Evolutionary conservation across 1,140 invertebrate genomes (phyloP), one percentile per base, ranked within the genome.

Genomic region (Nebria ingens): DNA sequence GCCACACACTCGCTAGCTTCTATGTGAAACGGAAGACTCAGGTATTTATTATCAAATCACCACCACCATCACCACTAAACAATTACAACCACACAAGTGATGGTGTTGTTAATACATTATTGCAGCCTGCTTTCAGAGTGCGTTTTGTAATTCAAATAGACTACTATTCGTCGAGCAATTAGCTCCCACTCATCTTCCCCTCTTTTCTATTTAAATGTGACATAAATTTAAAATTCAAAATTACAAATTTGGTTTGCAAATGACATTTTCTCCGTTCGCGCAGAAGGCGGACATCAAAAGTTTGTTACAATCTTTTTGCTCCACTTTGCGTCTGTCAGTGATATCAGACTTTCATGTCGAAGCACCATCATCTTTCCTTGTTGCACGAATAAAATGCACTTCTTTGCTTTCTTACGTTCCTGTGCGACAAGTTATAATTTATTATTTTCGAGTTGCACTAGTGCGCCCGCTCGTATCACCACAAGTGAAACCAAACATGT

Each of bases 181-280:
- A 42, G 34, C 22, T 15, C 19, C 4, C 20, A 21, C 21, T 22
- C 40, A 19, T 17, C 50, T 19, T 25, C 15, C 34, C 34, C 34
- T 54, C 54, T 55, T 55, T 55, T 51, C 45, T 15, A 45, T 40
- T 45, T 45, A 45, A 45, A 45, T 45, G 40, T 45, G 40, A 45
- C 40, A 25, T 56, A 56, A 34, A 56, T 56, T 56, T 56, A 52
- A 51, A 56, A 51, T 56, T 56, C 45, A 56, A 56, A 56, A 56
- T 56, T 29, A 13, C 49, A 51, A n/a, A 56, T 56, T 56, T 56
- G 55, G 45, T 21, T 51, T 56, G 55, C 55, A 56, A 56, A 56
- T 56, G 12, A 19, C 2, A 34, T 34, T 34, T 34, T 34, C 25
- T 34, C 6, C 6, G 25, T 9, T 29, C 4, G 25, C 25, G 3